Evolutionary conservation across 2,888 invertebrate genomes (phyloP).

Genomic region (Perdita meconis): DNA sequence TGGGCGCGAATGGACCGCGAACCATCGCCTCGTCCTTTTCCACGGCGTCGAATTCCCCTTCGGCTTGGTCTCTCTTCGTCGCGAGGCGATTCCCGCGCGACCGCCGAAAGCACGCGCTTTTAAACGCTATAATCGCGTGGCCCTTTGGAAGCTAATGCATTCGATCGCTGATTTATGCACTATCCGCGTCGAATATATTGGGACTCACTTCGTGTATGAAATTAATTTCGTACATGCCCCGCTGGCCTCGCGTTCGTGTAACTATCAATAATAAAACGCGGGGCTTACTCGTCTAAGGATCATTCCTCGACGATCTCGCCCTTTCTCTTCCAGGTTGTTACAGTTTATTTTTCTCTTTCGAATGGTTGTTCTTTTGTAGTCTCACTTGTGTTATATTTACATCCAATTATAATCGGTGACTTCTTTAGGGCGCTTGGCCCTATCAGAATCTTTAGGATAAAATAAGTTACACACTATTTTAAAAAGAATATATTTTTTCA

Average conservation of each 20-base stretch:
- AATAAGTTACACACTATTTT: no score
- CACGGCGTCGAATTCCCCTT: slow-evolving; percentile 17
- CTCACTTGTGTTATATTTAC: neutral
- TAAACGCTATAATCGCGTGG: slow-evolving; percentile 73
- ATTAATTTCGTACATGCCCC: slow-evolving; percentile 82
- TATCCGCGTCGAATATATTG: slow-evolving; percentile 78
- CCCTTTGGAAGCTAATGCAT: slow-evolving; percentile 78
- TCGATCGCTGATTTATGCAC: slow-evolving; percentile 83
- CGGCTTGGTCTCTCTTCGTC: slow-evolving; percentile 34
- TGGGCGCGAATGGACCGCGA: slow-evolving; percentile 71
- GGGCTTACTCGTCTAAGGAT: slow-evolving; percentile 50
- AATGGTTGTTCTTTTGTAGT: slow-evolving; percentile 17
- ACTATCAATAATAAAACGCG: slow-evolving; percentile 81
- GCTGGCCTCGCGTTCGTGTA: slow-evolving; percentile 80
- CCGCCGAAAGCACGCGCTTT: slow-evolving; percentile 71
- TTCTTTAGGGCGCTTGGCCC: no score
- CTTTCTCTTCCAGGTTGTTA: slow-evolving; percentile 18
- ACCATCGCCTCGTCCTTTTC: slow-evolving; percentile 50
- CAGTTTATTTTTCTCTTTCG: slow-evolving; percentile 13
- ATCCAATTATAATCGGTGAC: no score
- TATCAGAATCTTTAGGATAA: no score
- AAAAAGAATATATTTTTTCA: no score
- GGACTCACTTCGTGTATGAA: slow-evolving; percentile 78
- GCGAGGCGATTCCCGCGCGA: slow-evolving; percentile 40
- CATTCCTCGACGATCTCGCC: slow-evolving; percentile 38